Evolutionary conservation across 2,888 invertebrate genomes (phyloP).

Genomic region (Lymantria dispar): DNA sequence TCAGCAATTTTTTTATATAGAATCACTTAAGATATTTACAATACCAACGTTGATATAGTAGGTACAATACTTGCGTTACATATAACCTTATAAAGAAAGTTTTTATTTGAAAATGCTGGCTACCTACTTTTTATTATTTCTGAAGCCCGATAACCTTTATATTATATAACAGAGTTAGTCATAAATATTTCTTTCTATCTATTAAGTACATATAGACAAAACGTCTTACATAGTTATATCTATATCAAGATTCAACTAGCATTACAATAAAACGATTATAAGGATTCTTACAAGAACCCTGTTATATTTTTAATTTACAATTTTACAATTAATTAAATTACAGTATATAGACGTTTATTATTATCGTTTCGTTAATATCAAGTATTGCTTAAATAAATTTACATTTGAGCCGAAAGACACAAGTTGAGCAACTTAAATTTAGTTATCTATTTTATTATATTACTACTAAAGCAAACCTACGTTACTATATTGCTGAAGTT

Average conservation of each 20-base stretch:
- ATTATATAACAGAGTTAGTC: conserved; percentile 19
- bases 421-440: conserved; percentile 31
- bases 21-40: conserved; percentile 38
- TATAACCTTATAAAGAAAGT: conserved; percentile 14
- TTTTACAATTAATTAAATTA: conserved; percentile 25
- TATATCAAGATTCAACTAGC: conserved; percentile 2
- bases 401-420: conserved; percentile 35
- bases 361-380: conserved; percentile 46
- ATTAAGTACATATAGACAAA: conserved; percentile 30
- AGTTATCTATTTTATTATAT: conserved; percentile 1
- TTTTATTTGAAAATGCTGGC: conserved; percentile 1
- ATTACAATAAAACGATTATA: conserved; percentile 26
- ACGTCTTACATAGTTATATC: conserved; percentile 14
- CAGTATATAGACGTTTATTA: conserved; percentile 26
- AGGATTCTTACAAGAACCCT: conserved; percentile 53
- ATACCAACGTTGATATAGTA: conserved; percentile 16
- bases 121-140: conserved; percentile 13
- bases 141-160: conserved; percentile 36
- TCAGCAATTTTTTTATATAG: conserved; percentile 15
- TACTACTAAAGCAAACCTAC: too few relatives aligned
- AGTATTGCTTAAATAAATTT: conserved; percentile 34
- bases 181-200: conserved; percentile 30
- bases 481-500: too few relatives aligned
- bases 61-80: conserved; percentile 15
- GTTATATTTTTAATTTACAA: conserved; percentile 38